A percentile compares a stretch with the other conserved stretches of the same genome.
These are phyloP conservation scores for Polypedilum pembai DNA, from an alignment of 1,140 invertebrate species.

Conservation along the genomic window DNA sequence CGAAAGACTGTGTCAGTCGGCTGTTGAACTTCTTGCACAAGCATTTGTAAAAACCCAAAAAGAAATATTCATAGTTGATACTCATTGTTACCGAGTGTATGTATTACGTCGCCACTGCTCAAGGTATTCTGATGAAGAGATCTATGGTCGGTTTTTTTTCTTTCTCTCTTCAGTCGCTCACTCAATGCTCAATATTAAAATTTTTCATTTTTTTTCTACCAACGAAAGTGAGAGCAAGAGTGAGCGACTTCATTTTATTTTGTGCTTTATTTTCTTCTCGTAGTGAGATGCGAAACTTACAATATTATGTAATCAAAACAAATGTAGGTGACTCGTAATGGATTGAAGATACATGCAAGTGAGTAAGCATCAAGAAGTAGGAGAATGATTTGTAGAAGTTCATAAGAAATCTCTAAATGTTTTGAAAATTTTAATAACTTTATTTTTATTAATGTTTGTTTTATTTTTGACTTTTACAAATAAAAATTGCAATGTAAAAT, in stretches of 20 bases:
- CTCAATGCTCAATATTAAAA: background rate
- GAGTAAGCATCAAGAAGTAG: background rate
- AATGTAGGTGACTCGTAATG: background rate
- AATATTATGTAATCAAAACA: background rate
- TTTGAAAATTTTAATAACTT: too few species aligned
- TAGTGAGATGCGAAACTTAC: background rate
- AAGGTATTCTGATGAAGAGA: constrained; percentile 1
- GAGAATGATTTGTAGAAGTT: background rate
- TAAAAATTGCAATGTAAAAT: too few species aligned
- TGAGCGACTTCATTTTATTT: background rate
- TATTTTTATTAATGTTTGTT: too few species aligned
- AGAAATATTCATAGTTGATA: background rate
- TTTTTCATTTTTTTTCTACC: background rate
- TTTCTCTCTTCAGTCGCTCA: too few species aligned
- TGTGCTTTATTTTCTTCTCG: background rate
- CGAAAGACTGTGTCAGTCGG: background rate
- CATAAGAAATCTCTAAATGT: too few species aligned
- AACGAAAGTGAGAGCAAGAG: constrained; percentile 4
- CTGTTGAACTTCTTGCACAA: constrained; percentile 5
- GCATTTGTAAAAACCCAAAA: constrained; percentile 3
- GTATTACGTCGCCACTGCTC: background rate
- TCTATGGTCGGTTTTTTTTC: too few species aligned
- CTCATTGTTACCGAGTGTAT: background rate
- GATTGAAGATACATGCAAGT: background rate
- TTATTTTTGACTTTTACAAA: too few species aligned